Conservation (phyloP, 2,113 vertebrate genomes). For the Zeus faber region DNA sequence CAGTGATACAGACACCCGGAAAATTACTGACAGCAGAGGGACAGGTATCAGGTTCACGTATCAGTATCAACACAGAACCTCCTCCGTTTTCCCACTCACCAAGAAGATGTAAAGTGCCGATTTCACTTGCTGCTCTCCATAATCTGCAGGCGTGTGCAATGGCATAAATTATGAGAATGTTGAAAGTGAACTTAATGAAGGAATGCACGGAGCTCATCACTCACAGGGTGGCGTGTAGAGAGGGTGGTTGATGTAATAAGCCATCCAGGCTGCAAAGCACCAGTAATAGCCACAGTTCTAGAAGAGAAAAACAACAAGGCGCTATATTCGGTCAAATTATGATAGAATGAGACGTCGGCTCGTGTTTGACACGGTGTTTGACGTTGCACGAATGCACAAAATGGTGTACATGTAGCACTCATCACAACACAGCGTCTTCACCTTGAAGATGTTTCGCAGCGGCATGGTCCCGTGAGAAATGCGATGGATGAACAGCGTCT, state of each 20-base stretch:
- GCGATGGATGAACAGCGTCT: slow-evolving; percentile 88
- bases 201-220: slow-evolving; percentile 42
- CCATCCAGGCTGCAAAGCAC: slow-evolving; percentile 92
- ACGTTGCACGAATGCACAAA: too few relatives aligned
- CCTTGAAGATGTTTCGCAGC: slow-evolving; percentile 89
- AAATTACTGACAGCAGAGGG: not conserved
- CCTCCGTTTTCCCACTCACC: slow-evolving; percentile 62
- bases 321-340: slow-evolving; percentile 35
- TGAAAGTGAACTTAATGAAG: slow-evolving; percentile 8
- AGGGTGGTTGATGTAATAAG: slow-evolving; percentile 94
- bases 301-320: slow-evolving; percentile 37
- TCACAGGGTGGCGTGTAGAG: slow-evolving; percentile 90
- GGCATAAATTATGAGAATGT: slow-evolving; percentile 4
- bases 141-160: slow-evolving; percentile 64
- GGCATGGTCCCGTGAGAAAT: slow-evolving; percentile 93
- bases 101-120: slow-evolving; percentile 82
- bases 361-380: too few relatives aligned
- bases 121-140: slow-evolving; percentile 85
- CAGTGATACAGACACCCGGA: slow-evolving; percentile 12
- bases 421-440: too few relatives aligned
- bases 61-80: not conserved
- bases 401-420: too few relatives aligned
- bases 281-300: slow-evolving; percentile 94
- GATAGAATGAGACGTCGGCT: not conserved
- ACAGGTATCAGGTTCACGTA: not conserved